Conservation (phyloP, 2,888 invertebrate genomes). For the Salticus scenicus region DNA sequence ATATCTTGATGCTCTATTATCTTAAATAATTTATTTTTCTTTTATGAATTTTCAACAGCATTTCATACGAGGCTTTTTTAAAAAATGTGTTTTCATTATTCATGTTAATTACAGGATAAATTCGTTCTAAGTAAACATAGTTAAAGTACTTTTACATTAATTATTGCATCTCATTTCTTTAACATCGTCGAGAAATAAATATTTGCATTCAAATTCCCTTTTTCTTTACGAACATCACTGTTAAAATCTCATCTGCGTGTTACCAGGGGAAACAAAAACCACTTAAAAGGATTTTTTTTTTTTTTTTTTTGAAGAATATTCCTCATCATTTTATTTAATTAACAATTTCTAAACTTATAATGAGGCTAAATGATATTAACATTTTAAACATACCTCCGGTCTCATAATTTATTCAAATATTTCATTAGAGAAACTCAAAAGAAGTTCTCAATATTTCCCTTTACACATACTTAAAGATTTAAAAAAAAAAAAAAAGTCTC, state of each 20-base stretch:
- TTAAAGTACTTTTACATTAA: no score
- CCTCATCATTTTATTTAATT: background rate
- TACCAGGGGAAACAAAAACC: no score
- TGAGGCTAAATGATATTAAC: background rate
- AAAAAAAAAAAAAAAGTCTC: background rate
- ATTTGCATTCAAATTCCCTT: background rate
- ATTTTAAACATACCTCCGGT: background rate
- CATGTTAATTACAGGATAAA: no score
- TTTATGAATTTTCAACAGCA: no score
- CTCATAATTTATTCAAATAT: conserved; percentile 55
- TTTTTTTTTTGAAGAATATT: no score
- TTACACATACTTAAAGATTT: background rate
- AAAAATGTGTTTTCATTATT: no score
- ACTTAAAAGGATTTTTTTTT: no score
- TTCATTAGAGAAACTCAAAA: conserved; percentile 9
- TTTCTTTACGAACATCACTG: background rate
- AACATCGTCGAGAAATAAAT: background rate
- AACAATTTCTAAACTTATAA: conserved; percentile 7
- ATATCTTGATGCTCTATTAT: no score
- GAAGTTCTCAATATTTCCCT: background rate
- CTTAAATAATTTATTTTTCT: no score
- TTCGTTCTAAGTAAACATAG: no score
- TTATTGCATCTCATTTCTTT: no score
- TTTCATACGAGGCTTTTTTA: no score
- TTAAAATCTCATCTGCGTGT: background rate